Percentiles rank a stretch among this genome's conserved stretches.
Evolutionary conservation across 2,113 vertebrate genomes (phyloP).

Genomic region (Siniperca knerii): DNA sequence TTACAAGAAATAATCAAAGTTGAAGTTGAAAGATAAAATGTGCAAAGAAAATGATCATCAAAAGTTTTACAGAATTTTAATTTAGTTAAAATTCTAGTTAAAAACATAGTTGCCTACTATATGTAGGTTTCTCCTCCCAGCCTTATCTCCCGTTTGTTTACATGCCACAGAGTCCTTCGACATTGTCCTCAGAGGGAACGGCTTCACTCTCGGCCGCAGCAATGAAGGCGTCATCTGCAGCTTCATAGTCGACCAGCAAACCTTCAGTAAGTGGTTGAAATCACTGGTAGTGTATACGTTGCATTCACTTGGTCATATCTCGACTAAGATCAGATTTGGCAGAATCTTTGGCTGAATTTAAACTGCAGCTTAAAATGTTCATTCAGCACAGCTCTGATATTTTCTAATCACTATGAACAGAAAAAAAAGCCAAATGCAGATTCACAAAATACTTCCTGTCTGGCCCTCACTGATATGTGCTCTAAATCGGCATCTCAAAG

Average conservation of each 20-base stretch:
- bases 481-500: not conserved
- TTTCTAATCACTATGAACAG: not conserved
- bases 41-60: too few relatives aligned
- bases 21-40: too few relatives aligned
- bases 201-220: constrained; percentile 86
- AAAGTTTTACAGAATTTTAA: too few relatives aligned
- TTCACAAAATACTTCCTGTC: not conserved
- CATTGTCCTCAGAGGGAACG: constrained; percentile 91
- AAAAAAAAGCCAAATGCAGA: not conserved
- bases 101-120: too few relatives aligned
- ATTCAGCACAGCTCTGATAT: not conserved
- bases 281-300: too few relatives aligned
- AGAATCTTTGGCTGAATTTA: not conserved
- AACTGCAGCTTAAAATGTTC: not conserved
- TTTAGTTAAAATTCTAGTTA: too few relatives aligned
- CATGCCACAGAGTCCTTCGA: constrained; percentile 90
- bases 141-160: constrained; percentile 54
- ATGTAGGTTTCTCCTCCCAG: not conserved
- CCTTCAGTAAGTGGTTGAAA: constrained; percentile 84
- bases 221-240: constrained; percentile 84
- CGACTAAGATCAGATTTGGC: not conserved
- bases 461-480: not conserved
- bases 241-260: constrained; percentile 86
- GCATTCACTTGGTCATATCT: not conserved
- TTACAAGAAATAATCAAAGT: too few relatives aligned